These are phyloP conservation scores for Drosophila yooni DNA, from an alignment of 2,888 invertebrate genomes.

Conservation along the genomic window DNA sequence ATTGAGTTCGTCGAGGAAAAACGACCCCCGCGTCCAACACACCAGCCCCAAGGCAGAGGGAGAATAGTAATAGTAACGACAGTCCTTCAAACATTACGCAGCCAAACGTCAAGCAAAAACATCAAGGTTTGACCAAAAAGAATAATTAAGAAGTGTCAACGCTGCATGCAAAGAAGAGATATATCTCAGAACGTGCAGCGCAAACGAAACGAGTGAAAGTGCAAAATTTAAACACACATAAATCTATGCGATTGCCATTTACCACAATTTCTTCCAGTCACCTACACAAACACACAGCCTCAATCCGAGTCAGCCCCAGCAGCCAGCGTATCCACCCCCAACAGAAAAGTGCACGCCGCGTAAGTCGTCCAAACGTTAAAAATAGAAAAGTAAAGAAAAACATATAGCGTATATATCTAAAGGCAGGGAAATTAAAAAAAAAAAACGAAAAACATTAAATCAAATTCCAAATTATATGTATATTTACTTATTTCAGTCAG, in stretches of 20 bases:
- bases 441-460: not conserved
- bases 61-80: conserved; percentile 77
- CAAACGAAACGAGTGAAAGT: conserved; percentile 72
- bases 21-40: conserved; percentile 70
- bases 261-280: conserved; percentile 61
- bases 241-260: conserved; percentile 50
- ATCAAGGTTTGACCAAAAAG: conserved; percentile 57
- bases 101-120: conserved; percentile 48
- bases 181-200: conserved; percentile 65
- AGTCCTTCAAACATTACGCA: conserved; percentile 78
- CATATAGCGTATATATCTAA: conserved; percentile 25
- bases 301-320: conserved; percentile 35
- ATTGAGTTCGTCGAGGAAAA: conserved; percentile 67
- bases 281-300: conserved; percentile 18
- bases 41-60: conserved; percentile 66
- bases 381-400: conserved; percentile 51
- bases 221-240: conserved; percentile 54
- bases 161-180: conserved; percentile 31
- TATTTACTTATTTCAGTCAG: conserved; percentile 20
- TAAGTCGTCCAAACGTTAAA: conserved; percentile 75
- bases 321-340: conserved; percentile 54
- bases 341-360: conserved; percentile 70
- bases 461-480: conserved; percentile 2
- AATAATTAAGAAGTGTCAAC: conserved; percentile 34
- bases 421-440: conserved; percentile 26